Evolutionary conservation across 2,888 invertebrate genomes (phyloP), one percentile per base, ranked within the genome.

Genomic region (Troides aeacus): DNA sequence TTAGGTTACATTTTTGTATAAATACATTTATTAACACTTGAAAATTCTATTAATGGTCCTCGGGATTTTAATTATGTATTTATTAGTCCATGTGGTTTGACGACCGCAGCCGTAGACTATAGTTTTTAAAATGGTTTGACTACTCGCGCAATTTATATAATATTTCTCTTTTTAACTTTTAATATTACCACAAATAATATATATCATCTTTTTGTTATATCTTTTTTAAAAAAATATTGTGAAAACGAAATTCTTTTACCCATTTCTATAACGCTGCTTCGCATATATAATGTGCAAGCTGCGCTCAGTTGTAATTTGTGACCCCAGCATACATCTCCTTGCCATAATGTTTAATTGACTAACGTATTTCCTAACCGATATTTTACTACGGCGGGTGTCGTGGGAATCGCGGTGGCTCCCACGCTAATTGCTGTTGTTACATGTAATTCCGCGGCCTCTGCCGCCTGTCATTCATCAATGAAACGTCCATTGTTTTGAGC

Each of bases 321-420:
- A 21, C 21, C 3, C 30, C 30, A 62, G 59, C 50, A 23, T 18
- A 39, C 39, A 65, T 59, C 59, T 46, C 24, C 62, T 12, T 5
- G n/a, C 21, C 24, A 5, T 62, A 68, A 63, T 63, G 46, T 21
- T 46, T 71, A 76, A 74, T 77, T 74, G 75, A 76, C 24, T 73
- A 79, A 78, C 80, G 75, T 80, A 79, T 84, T 82, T 82, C 76
- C 79, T 66, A 84, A 84, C 84, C 83, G 81, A 80, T 83, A 84
- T 86, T 87, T 84, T 84, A 85, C 84, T 85, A 84, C 81, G 81
- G 21, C 68, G 75, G 79, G 76, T 79, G 79, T 80, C 88, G 89
- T 90, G 91, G 83, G 90, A 90, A 89, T 80, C 74, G 72, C 77
- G 74, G 73, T 74, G 78, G 78, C 84, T 90, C 90, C 88, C 90